These are phyloP conservation scores for Apis laboriosa DNA, from an alignment of 1,140 invertebrate genomes.

Conservation along the genomic window DNA sequence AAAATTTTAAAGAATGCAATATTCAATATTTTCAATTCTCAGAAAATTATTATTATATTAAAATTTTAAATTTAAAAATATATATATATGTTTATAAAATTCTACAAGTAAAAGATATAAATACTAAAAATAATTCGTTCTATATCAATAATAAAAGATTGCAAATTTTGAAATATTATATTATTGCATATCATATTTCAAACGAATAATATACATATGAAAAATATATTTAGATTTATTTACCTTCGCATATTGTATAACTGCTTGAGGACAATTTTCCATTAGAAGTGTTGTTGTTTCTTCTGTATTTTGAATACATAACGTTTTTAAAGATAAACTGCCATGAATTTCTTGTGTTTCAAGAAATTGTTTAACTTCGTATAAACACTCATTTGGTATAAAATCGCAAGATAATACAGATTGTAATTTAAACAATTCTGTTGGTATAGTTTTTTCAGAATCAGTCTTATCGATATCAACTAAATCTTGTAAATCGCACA, in stretches of 20 bases:
- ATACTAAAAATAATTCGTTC: too few relatives aligned
- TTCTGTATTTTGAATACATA: slow-evolving; percentile 72
- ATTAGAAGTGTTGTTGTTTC: slow-evolving; percentile 75
- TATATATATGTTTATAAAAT: too few relatives aligned
- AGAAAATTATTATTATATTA: too few relatives aligned
- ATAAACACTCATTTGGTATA: slow-evolving; percentile 76
- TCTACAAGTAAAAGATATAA: too few relatives aligned
- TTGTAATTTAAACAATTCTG: slow-evolving; percentile 76
- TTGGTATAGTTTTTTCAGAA: slow-evolving; percentile 60
- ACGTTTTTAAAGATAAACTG: slow-evolving; percentile 73
- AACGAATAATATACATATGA: too few relatives aligned
- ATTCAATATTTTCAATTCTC: too few relatives aligned
- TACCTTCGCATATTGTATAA: slow-evolving; percentile 83
- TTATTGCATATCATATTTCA: too few relatives aligned
- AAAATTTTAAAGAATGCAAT: too few relatives aligned
- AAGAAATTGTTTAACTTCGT: slow-evolving; percentile 77
- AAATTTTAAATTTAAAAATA: too few relatives aligned
- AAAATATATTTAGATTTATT: slow-evolving; percentile 12
- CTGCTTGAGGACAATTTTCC: slow-evolving; percentile 82
- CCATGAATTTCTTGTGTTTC: slow-evolving; percentile 76
- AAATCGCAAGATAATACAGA: slow-evolving; percentile 76
- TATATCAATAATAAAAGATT: too few relatives aligned
- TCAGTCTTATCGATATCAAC: slow-evolving; percentile 55
- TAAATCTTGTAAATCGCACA: slow-evolving; percentile 63
- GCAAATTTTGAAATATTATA: too few relatives aligned